A percentile compares a stretch with the other conserved stretches of the same genome.
Conservation (phyloP, 2,113 vertebrate genomes). For the Serinus canaria region DNA sequence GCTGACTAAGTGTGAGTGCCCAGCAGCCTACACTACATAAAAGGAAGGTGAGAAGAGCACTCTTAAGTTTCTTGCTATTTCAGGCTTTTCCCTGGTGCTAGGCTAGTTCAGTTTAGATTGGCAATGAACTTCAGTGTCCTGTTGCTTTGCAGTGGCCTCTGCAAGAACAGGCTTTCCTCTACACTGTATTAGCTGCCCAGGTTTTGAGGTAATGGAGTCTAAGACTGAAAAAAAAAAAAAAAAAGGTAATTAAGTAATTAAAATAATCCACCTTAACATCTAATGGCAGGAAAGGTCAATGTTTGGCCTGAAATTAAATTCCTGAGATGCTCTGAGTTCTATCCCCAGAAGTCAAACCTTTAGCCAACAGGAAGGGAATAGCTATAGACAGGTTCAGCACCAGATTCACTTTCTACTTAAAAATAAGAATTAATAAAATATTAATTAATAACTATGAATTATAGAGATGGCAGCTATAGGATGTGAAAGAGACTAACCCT, state of each 20-base stretch:
- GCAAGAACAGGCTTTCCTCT: not conserved
- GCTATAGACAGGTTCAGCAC: not conserved
- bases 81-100: not conserved
- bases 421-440: not conserved
- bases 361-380: not conserved
- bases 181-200: not conserved
- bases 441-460: not conserved
- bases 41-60: not conserved
- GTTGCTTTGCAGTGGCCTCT: not conserved
- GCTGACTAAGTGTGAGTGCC: not conserved
- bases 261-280: not conserved
- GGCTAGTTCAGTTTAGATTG: not conserved
- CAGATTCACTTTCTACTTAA: not conserved
- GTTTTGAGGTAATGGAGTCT: not conserved
- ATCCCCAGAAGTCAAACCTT: not conserved
- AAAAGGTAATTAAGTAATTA: too few relatives aligned
- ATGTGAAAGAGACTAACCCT: not conserved
- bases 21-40: not conserved
- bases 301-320: not conserved
- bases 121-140: not conserved
- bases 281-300: not conserved
- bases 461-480: not conserved
- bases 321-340: not conserved
- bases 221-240: fast-evolving
- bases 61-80: not conserved